phyloP scores from a whole-genome alignment of 2,113 vertebrate genomes.

The Hystrix cristata region DNA sequence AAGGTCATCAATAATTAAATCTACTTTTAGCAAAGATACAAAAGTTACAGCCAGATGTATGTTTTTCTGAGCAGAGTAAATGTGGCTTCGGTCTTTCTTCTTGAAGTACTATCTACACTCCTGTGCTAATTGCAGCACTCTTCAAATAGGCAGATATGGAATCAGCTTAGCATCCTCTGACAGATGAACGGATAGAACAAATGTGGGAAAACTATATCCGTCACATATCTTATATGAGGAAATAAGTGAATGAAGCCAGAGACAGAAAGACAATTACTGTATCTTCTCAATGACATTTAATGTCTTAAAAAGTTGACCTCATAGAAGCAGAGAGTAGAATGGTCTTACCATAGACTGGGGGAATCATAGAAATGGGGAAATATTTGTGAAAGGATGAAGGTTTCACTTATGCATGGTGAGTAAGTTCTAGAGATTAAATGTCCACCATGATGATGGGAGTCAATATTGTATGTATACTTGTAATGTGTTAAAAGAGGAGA shows the following conservation, averaged over 20 bases:
- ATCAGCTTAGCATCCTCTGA: background rate
- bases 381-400: background rate
- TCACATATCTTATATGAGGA: background rate
- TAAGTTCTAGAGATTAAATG: background rate
- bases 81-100: background rate
- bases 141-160: background rate
- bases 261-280: background rate
- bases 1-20: background rate
- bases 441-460: background rate
- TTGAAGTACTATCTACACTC: background rate
- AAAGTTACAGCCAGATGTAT: conserved; percentile 25
- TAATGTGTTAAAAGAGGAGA: background rate
- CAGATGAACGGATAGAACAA: background rate
- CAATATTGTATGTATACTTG: background rate
- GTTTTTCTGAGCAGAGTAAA: background rate
- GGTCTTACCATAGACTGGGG: background rate
- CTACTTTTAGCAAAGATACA: background rate
- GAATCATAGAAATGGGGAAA: background rate
- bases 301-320: background rate
- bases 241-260: background rate
- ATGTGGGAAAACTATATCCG: no score
- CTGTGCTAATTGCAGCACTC: background rate
- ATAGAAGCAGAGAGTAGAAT: background rate
- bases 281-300: background rate
- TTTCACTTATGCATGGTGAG: background rate